Evolutionary conservation across 2,888 invertebrate genomes (phyloP).

Genomic region (Saturnia japonica): DNA sequence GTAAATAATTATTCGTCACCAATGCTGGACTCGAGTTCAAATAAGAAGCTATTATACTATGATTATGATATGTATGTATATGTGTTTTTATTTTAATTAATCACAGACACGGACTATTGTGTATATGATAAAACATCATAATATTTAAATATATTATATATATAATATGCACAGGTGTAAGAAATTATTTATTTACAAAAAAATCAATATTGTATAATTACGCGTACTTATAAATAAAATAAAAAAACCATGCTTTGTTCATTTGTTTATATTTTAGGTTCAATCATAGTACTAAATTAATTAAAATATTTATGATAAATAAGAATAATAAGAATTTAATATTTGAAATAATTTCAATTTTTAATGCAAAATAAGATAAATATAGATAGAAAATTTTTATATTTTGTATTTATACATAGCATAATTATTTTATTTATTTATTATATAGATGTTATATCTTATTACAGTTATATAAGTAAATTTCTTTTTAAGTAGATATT

Average conservation of each 20-base stretch:
- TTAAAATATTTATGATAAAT: not conserved
- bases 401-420: not conserved
- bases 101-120: not conserved
- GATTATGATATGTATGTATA: not conserved
- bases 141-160: not conserved
- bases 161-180: too few species aligned
- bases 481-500: too few species aligned
- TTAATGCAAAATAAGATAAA: not conserved
- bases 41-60: conserved; percentile 33
- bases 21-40: conserved; percentile 51
- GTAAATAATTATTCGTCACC: conserved; percentile 60
- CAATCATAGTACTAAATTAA: not conserved
- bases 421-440: not conserved
- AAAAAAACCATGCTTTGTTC: not conserved
- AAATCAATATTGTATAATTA: not conserved
- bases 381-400: too few species aligned
- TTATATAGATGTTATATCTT: too few species aligned
- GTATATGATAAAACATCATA: not conserved
- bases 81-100: not conserved
- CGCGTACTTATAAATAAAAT: not conserved
- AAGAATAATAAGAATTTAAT: not conserved
- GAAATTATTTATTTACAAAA: not conserved
- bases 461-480: too few species aligned
- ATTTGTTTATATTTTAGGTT: not conserved
- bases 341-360: not conserved